Evolutionary conservation across 2,888 invertebrate genomes (phyloP), one percentile per base, ranked within the genome.

Genomic region (Sarcophaga variegata): DNA sequence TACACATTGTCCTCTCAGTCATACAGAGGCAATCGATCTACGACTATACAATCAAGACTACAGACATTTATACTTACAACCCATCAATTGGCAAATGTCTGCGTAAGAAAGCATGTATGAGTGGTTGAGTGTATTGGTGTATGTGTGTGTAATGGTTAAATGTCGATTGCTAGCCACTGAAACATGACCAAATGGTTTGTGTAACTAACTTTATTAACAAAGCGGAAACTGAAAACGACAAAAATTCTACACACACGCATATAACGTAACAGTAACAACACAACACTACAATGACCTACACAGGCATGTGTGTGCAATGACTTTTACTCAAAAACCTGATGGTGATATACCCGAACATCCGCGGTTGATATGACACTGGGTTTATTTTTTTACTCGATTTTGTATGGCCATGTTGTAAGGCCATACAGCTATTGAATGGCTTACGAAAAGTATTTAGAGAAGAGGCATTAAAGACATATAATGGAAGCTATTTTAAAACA

Each of bases 161-260:
- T 83, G 72, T 83, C 86, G 83, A 86, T 83, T 83, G 86, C 81
- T 54, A 64, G 83, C 86, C 86, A 86, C 78, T 86, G 86, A 74
- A 86, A 86, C 86, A 86, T 83, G 86, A 86, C 86, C 86, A 75
- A 83, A 83, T 77, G 78, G 86, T 90, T 89, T 91, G 89, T 91
- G 90, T 90, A 90, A 91, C 92, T 92, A 92, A 91, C 91, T 92
- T 91, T 90, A 91, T 91, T 91, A 92, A 91, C 92, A 89, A 91
- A 91, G 89, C 92, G 91, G 90, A 91, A 90, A 90, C 90, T 90
- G 90, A 27, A 91, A 90, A 89, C 45, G 86, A 81, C 77, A 86
- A 60, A 86, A 59, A 54, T 84, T 88, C 88, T 85, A 76, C 81
- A 22, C 77, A 17, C 17, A 17, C 17, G 17, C 54, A 54, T 54